These are phyloP conservation scores for Penelope pileata DNA, from an alignment of 2,113 vertebrate genomes.

Conservation along the genomic window DNA sequence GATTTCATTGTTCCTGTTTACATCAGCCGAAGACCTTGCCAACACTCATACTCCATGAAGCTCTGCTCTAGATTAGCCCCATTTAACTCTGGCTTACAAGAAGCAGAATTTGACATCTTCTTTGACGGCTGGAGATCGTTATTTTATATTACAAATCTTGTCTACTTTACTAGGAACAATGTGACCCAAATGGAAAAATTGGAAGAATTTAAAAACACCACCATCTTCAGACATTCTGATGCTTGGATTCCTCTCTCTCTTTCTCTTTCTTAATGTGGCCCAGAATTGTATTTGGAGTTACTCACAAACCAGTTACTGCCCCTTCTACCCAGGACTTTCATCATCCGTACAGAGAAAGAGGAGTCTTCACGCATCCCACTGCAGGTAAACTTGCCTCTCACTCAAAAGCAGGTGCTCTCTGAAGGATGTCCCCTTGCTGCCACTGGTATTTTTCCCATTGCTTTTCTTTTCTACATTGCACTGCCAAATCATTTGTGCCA, in stretches of 20 bases:
- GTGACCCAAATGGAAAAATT: conserved; percentile 4
- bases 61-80: conserved; percentile 28
- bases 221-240: not conserved
- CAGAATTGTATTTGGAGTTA: not conserved
- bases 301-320: not conserved
- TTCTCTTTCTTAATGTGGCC: not conserved
- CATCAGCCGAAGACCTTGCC: conserved; percentile 42
- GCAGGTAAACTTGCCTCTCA: not conserved
- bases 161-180: not conserved
- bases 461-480: not conserved
- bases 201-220: conserved; percentile 22
- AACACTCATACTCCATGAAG: conserved; percentile 31
- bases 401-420: not conserved
- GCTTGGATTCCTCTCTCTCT: not conserved
- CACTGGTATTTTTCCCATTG: not conserved
- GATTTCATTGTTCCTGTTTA: conserved; percentile 66
- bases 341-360: not conserved
- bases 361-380: fast-evolving
- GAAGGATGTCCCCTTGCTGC: not conserved
- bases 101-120: not conserved
- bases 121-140: not conserved
- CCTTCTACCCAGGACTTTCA: not conserved
- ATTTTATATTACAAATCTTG: conserved; percentile 5
- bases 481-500: not conserved
- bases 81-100: conserved; percentile 9